Percentiles rank a stretch among this genome's conserved stretches.
Conservation (phyloP, 2,888 invertebrate species). For the Tridacna crocea region DNA sequence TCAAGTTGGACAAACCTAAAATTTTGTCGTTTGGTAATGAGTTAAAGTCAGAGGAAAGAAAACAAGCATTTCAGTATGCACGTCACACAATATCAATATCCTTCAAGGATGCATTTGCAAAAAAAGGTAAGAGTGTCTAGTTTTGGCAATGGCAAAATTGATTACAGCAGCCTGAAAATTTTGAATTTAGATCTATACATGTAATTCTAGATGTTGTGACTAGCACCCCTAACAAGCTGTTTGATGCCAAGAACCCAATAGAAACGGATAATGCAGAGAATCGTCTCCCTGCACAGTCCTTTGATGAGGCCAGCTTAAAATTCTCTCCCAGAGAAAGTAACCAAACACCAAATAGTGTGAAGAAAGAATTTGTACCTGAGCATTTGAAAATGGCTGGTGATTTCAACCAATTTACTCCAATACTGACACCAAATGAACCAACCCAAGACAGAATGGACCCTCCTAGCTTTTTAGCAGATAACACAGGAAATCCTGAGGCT, state of each 20-base stretch:
- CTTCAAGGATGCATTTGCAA: no score
- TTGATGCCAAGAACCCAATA: background rate
- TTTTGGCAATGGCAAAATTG: no score
- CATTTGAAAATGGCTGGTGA: constrained; percentile 12
- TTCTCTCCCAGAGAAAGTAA: background rate
- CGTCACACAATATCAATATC: no score
- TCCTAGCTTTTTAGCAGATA: constrained; percentile 43
- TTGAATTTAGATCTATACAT: no score
- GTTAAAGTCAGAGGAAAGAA: no score
- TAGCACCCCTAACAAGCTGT: constrained; percentile 49
- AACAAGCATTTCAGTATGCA: no score
- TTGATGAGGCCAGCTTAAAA: background rate
- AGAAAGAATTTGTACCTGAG: background rate
- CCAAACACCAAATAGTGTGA: background rate
- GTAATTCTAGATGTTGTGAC: constrained; percentile 56
- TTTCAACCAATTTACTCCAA: constrained; percentile 35
- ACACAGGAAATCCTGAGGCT: background rate
- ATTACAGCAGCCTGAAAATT: no score
- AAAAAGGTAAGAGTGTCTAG: no score
- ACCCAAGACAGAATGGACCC: constrained; percentile 2
- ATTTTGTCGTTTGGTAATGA: no score
- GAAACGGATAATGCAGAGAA: background rate
- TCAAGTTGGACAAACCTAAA: no score
- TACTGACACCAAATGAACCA: constrained; percentile 30
- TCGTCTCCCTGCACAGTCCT: background rate